Evolutionary conservation across 2,113 vertebrate species (phyloP), one percentile per base, ranked within the genome.

Genomic region (Sclerurus mexicanus): DNA sequence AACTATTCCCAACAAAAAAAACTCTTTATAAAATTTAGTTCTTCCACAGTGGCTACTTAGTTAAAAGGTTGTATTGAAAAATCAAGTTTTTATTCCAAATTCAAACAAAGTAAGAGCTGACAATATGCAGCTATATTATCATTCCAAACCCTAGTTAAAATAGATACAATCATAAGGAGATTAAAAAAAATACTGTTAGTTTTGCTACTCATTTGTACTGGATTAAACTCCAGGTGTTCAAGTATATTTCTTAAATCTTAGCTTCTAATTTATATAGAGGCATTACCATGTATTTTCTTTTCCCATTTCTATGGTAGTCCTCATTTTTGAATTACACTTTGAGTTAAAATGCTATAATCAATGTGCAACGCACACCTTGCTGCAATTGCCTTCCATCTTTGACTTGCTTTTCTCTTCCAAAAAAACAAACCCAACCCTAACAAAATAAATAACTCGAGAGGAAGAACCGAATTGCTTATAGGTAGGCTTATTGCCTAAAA

Each of bases 181-280:
- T 85, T 22, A 21, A 92, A 92, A 95, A 84, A 94, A 92, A 95
- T 91, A 89, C 44, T 87, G 33, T 75, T 87, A 93, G 89, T 93
- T 96, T 96, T 97, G 90, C 90, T 97, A 95, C 46, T 95, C 14
- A 46, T 85, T 95, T 95, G 33, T 94, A 96, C 58, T 94, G 94
- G 85, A 95, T 71, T 96, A 63, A 96, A 33, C 46, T 96, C 85
- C 77, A 92, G 66, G 24, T 88, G 52, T 97, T 91, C 85, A 74
- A 97, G 71, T 35, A 4, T 58, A 91, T 96, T 97, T 94, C 96
- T 97, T 97, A 96, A 96, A 67, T 84, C 72, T 30, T 85, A 96
- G 83, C 68, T 93, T 89, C 96, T 97, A 93, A 96, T 97, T 97
- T 97, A 79, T 81, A 88, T 50, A 96, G 87, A 95, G 87, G 60